Evolutionary conservation across 2,888 invertebrate species (phyloP).

Genomic region (Cynaeus angustus): DNA sequence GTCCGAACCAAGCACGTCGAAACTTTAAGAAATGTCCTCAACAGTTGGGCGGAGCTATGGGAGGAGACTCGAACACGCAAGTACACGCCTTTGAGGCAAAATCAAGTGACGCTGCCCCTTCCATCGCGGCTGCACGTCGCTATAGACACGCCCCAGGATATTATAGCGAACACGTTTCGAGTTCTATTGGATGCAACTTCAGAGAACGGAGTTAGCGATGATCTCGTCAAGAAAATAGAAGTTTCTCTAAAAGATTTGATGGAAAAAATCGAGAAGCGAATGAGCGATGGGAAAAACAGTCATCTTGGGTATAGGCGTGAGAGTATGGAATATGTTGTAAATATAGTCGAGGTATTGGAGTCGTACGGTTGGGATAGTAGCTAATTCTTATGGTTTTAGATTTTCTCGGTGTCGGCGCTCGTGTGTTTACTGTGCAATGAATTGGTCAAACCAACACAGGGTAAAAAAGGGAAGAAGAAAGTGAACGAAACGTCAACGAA

Average conservation of each 20-base stretch:
- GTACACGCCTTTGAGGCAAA: slow-evolving; percentile 58
- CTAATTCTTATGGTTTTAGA: slow-evolving; percentile 70
- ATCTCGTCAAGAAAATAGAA: slow-evolving; percentile 50
- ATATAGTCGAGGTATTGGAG: slow-evolving; percentile 76
- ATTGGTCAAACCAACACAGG: slow-evolving; percentile 72
- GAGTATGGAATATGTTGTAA: slow-evolving; percentile 75
- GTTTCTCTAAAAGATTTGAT: slow-evolving; percentile 56
- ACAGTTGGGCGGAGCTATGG: slow-evolving; percentile 63
- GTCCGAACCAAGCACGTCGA: slow-evolving; percentile 61
- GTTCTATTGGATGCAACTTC: slow-evolving; percentile 59
- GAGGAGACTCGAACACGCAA: slow-evolving; percentile 45
- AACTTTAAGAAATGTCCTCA: slow-evolving; percentile 57
- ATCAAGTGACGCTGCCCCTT: slow-evolving; percentile 64
- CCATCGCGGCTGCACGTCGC: slow-evolving; percentile 66
- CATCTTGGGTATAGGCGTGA: slow-evolving; percentile 71
- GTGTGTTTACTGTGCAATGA: slow-evolving; percentile 76
- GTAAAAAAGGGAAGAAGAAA: slow-evolving; percentile 77
- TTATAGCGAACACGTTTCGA: slow-evolving; percentile 62
- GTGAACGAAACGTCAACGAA: slow-evolving; percentile 67
- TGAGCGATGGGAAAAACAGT: slow-evolving; percentile 65
- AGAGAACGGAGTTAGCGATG: slow-evolving; percentile 52
- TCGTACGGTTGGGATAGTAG: slow-evolving; percentile 26
- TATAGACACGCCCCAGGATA: slow-evolving; percentile 62
- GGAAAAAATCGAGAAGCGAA: slow-evolving; percentile 12
- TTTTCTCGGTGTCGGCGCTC: slow-evolving; percentile 75